Evolutionary conservation across 1,140 invertebrate genomes (phyloP).

Genomic region (Achatina immaculata): DNA sequence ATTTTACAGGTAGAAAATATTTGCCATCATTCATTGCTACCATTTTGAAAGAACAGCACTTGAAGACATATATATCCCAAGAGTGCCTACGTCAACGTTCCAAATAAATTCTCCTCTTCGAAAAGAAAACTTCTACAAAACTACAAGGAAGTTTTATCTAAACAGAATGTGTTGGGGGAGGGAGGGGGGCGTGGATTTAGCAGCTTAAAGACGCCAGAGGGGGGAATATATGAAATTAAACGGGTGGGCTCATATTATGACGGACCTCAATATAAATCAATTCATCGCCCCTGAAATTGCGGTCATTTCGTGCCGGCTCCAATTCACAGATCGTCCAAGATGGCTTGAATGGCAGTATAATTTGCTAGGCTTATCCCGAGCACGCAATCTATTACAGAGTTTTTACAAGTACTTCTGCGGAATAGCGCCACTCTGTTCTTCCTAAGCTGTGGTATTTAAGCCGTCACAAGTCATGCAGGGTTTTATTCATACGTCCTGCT

Average conservation of each 20-base stretch:
- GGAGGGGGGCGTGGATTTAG: no score
- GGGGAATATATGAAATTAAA: background rate
- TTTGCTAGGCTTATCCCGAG: background rate
- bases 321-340: background rate
- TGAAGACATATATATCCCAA: no score
- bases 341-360: background rate
- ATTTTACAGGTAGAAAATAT: no score
- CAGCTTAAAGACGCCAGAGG: background rate
- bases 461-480: no score
- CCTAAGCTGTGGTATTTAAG: no score
- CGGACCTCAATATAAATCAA: background rate
- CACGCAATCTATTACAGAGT: background rate
- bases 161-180: no score
- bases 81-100: no score
- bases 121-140: no score
- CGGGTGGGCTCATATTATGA: background rate
- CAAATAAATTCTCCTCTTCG: no score
- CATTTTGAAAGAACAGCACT: no score
- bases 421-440: background rate
- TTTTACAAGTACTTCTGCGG: background rate
- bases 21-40: no score
- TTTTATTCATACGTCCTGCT: background rate
- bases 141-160: no score
- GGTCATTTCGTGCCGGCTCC: background rate
- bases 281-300: background rate